Base-by-base conservation (phyloP, 2,113 vertebrate species). In the Planiliza haematocheilus region DNA sequence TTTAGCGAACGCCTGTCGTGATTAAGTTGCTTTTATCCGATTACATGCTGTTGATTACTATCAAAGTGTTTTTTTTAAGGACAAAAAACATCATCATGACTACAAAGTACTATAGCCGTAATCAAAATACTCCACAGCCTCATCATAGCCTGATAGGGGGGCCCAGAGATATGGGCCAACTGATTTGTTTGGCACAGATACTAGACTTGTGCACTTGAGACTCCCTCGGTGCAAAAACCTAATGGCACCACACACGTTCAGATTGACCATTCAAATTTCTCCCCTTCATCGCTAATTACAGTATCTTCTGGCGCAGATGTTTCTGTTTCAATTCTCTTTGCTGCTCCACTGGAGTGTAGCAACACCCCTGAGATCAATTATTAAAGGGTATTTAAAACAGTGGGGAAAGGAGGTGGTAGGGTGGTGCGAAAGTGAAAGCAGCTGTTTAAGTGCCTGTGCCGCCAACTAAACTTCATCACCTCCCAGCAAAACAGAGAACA, bases 301-400 rank as follows among this genome's bases (percentile, higher is more conserved):
- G 59, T 48, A 77, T 84, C 80, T 84, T 77, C 41, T 74, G 43
- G 49, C 72, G n/a, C 83, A 91, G 76, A 90, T 85, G 75, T 79
- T 88, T 83, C 64, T 20, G 70, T 83, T 85, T 79, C 81, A 86
- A 87, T 86, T 88, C 79, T 83, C 71, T 81, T 83, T 77, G 46
- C 74, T 75, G 81, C 80, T 80, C 73, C 64, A 61, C 65, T 82
- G 71, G 71, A 84, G 79, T 85, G 85, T 55, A 80, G 82, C 81
- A 82, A 85, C 82, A 78, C 88, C 77, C 79, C 57, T 67, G 85
- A 89, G 87, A 91, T 91, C 85, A 91, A 91, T 93, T 93, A 91
- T 86, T 87, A 84, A 91, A 85, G 83, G 82, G 82, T 91, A 88
- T 88, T 92, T 91, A 90, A 86, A 89, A 80, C 61, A 68, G 55